phyloP scores from a whole-genome alignment of 2,113 vertebrate species.

The Acrocephalus arundinaceus region DNA sequence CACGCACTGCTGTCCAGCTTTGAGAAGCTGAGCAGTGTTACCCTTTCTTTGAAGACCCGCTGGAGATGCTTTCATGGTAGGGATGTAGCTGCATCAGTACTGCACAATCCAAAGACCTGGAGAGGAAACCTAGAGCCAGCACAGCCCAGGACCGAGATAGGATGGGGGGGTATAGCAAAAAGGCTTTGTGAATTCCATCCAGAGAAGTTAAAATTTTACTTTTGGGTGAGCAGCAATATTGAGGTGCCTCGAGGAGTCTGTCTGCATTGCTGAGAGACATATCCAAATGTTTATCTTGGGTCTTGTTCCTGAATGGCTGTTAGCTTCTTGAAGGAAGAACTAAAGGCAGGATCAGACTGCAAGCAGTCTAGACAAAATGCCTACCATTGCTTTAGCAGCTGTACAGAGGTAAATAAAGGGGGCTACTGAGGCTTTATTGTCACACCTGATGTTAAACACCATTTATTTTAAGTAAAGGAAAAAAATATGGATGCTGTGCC shows the following conservation, averaged over 20 bases:
- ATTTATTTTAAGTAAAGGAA: neutral
- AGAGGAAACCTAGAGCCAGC: neutral
- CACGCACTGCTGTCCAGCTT: neutral
- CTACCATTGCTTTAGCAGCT: neutral
- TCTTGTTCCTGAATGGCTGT: neutral
- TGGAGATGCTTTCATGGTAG: neutral
- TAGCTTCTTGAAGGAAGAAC: neutral
- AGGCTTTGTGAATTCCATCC: neutral
- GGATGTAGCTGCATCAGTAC: neutral
- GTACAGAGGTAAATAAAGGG: neutral
- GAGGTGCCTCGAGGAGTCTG: rapidly evolving
- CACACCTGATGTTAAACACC: neutral
- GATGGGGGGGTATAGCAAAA: neutral
- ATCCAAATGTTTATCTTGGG: neutral
- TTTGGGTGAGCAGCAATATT: neutral
- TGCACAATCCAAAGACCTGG: neutral
- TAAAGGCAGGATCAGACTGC: neutral
- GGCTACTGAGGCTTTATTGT: neutral
- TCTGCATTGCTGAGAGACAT: neutral
- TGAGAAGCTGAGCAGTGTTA: neutral
- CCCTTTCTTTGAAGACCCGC: neutral
- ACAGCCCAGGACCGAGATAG: neutral
- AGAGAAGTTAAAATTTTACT: neutral
- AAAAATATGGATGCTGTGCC: neutral
- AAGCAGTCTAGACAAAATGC: neutral